Evolutionary conservation across 2,888 invertebrate genomes (phyloP).

Genomic region (Habroteleia sp.): DNA sequence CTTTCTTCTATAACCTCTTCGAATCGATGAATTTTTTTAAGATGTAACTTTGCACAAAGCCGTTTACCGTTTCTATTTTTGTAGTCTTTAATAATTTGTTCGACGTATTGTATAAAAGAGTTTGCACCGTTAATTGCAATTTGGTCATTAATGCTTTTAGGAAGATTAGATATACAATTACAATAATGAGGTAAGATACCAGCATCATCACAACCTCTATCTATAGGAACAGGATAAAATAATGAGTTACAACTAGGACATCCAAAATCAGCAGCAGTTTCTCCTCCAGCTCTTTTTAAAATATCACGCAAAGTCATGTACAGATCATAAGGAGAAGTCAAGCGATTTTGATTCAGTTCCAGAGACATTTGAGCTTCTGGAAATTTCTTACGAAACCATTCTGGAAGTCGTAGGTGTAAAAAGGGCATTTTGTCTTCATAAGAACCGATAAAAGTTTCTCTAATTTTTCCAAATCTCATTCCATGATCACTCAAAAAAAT

Average conservation of each 20-base stretch:
- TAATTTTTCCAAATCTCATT: constrained; percentile 87
- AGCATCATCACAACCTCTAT: constrained; percentile 86
- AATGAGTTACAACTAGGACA: constrained; percentile 87
- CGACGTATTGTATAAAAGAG: constrained; percentile 80
- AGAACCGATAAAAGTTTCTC: constrained; percentile 87
- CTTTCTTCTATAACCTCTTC: constrained; percentile 82
- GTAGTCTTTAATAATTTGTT: constrained; percentile 73
- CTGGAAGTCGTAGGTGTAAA: constrained; percentile 87
- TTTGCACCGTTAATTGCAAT: constrained; percentile 83
- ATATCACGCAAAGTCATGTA: constrained; percentile 87
- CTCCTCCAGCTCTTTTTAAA: constrained; percentile 82
- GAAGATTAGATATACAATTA: constrained; percentile 85
- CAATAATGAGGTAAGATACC: constrained; percentile 89
- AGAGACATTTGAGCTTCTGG: constrained; percentile 83
- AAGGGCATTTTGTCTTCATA: constrained; percentile 90
- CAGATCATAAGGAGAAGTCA: constrained; percentile 89
- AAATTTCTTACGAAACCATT: constrained; percentile 83
- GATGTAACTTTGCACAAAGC: constrained; percentile 82
- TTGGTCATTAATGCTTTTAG: constrained; percentile 80
- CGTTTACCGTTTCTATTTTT: constrained; percentile 71
- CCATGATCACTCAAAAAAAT: constrained; percentile 91
- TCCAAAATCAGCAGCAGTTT: constrained; percentile 80
- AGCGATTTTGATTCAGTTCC: constrained; percentile 84
- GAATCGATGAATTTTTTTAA: constrained; percentile 83
- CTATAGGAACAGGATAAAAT: constrained; percentile 83